phyloP scores from a whole-genome alignment of 2,797 vertebrate genomes.

The Sebastes cheni region DNA sequence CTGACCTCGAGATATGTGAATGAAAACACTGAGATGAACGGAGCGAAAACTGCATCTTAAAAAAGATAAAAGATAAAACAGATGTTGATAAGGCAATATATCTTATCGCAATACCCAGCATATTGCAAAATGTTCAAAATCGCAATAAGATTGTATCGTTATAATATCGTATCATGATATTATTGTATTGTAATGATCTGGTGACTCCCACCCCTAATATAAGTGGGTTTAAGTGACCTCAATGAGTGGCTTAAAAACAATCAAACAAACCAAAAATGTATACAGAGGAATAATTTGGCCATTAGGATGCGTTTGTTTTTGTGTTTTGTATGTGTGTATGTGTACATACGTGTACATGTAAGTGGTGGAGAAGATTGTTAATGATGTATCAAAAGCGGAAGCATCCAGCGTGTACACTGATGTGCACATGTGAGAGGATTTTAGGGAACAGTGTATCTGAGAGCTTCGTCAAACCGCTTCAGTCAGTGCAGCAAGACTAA shows the following conservation, averaged over 20 bases:
- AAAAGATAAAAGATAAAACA: too few species aligned
- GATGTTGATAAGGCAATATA: background rate
- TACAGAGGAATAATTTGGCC: background rate
- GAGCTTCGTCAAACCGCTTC: slow-evolving; percentile 1
- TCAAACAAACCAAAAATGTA: background rate
- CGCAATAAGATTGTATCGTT: background rate
- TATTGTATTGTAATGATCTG: background rate
- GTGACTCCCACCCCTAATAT: too few species aligned
- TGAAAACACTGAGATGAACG: background rate
- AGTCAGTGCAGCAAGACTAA: background rate
- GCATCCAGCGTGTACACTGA: background rate
- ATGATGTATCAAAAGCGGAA: background rate
- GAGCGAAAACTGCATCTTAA: background rate
- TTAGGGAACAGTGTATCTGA: background rate
- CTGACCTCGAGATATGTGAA: background rate
- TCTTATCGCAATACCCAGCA: background rate
- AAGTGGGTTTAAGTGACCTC: background rate
- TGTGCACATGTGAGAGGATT: background rate
- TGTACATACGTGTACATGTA: background rate
- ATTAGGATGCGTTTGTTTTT: background rate
- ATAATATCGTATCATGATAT: background rate
- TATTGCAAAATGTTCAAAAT: background rate
- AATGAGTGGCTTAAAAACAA: background rate
- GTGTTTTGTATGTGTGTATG: too few species aligned
- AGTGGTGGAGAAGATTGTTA: background rate